These are phyloP conservation scores for Nothoprocta perdicaria DNA, from an alignment of 2,113 vertebrate genomes.

Conservation along the genomic window DNA sequence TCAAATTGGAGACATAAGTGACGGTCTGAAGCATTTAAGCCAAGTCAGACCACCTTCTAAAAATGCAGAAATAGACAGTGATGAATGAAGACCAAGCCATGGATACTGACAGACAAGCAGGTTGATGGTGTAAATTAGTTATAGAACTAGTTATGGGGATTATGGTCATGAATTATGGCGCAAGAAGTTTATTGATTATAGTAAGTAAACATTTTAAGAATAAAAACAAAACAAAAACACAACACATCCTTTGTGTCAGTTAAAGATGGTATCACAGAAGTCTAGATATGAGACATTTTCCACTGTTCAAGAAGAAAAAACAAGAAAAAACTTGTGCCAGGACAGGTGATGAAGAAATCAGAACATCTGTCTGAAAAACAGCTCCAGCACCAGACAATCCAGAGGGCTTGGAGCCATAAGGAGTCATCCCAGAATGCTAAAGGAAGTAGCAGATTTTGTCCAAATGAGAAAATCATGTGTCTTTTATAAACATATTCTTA, in stretches of 20 bases:
- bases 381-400: slow-evolving; percentile 28
- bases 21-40: not conserved
- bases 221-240: not conserved
- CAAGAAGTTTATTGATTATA: not conserved
- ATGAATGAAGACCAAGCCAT: not conserved
- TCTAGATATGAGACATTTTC: slow-evolving; percentile 41
- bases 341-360: slow-evolving; percentile 59
- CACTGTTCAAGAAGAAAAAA: slow-evolving; percentile 28
- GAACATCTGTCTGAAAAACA: slow-evolving; percentile 50
- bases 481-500: slow-evolving; percentile 17
- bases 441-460: not conserved
- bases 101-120: not conserved
- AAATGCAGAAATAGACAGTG: not conserved
- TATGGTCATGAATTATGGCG: not conserved
- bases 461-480: not conserved
- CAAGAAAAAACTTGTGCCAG: slow-evolving; percentile 22
- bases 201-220: not conserved
- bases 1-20: slow-evolving; percentile 1
- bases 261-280: not conserved
- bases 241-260: not conserved
- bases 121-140: not conserved
- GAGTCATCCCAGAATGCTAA: not conserved
- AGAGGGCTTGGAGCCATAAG: not conserved
- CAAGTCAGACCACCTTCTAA: not conserved
- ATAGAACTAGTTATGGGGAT: not conserved